A percentile compares a stretch with the other conserved stretches of the same genome.
Conservation (phyloP, 2,113 vertebrate genomes). For the Erythrolamprus reginae region DNA sequence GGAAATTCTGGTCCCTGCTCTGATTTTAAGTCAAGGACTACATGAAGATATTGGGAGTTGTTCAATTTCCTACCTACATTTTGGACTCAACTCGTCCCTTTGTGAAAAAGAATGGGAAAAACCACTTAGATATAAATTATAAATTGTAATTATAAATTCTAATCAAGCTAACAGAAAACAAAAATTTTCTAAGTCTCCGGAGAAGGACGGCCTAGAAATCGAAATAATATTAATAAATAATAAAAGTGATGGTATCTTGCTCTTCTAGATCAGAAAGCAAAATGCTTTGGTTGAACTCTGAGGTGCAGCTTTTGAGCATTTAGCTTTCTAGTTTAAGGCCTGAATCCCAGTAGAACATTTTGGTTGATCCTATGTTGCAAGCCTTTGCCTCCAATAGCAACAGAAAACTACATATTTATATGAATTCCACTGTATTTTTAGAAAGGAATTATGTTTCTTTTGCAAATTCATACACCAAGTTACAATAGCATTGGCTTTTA, state of each 20-base stretch:
- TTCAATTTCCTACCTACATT: not conserved
- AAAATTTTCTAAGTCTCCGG: too few species aligned
- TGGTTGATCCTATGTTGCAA: not conserved
- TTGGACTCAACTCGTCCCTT: not conserved
- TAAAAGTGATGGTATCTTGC: not conserved
- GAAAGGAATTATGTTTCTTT: not conserved
- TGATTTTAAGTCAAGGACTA: not conserved
- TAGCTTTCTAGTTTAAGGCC: not conserved
- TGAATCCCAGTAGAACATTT: not conserved
- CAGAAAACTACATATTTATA: slow-evolving; percentile 2
- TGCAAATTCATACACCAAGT: not conserved
- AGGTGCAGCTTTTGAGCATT: not conserved
- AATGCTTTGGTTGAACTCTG: not conserved
- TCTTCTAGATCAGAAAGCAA: not conserved
- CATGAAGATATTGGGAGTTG: not conserved
- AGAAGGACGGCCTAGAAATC: too few species aligned
- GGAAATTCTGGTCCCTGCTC: too few species aligned
- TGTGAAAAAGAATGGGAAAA: not conserved
- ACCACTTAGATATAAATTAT: not conserved
- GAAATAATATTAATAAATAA: too few species aligned
- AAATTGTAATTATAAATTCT: too few species aligned
- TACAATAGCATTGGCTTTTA: slow-evolving; percentile 20
- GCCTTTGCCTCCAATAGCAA: not conserved
- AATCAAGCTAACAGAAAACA: not conserved
- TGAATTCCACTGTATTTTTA: not conserved